Conservation (phyloP, 2,888 invertebrate genomes). For the Diarsia brunnea region DNA sequence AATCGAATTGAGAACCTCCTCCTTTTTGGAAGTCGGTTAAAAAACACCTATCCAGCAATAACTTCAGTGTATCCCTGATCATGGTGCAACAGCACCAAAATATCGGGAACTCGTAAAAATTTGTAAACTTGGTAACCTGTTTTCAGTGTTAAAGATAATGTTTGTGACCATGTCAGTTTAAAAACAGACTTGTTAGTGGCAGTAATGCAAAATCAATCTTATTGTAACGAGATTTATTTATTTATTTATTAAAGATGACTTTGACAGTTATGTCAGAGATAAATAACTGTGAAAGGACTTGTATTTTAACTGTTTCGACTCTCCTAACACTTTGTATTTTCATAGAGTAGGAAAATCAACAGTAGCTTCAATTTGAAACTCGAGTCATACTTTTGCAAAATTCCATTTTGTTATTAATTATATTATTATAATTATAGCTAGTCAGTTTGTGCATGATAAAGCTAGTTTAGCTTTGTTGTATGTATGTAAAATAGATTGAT, state of each 20-base stretch:
- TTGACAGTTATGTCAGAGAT: neutral
- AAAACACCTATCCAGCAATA: too few species aligned
- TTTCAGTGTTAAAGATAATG: too few species aligned
- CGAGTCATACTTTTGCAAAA: slow-evolving; percentile 7
- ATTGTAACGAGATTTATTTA: neutral
- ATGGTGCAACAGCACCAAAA: too few species aligned
- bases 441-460: slow-evolving; percentile 30
- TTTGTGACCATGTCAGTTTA: too few species aligned
- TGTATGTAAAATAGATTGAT: slow-evolving; percentile 32
- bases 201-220: neutral
- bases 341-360: slow-evolving; percentile 20
- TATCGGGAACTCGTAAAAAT: too few species aligned
- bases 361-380: slow-evolving; percentile 3
- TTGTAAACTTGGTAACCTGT: too few species aligned
- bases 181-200: neutral
- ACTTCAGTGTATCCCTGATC: too few species aligned
- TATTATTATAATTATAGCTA: neutral
- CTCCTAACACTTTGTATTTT: slow-evolving; percentile 20
- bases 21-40: too few species aligned
- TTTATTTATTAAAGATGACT: neutral
- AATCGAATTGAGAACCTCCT: too few species aligned
- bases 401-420: slow-evolving; percentile 8
- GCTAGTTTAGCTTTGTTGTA: slow-evolving; percentile 9
- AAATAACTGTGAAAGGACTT: neutral
- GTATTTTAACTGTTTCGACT: slow-evolving; percentile 17